A percentile compares a stretch with the other conserved stretches of the same genome.
Conservation (phyloP, 1,140 invertebrate species). For the Caenorhabditis tropicalis region DNA sequence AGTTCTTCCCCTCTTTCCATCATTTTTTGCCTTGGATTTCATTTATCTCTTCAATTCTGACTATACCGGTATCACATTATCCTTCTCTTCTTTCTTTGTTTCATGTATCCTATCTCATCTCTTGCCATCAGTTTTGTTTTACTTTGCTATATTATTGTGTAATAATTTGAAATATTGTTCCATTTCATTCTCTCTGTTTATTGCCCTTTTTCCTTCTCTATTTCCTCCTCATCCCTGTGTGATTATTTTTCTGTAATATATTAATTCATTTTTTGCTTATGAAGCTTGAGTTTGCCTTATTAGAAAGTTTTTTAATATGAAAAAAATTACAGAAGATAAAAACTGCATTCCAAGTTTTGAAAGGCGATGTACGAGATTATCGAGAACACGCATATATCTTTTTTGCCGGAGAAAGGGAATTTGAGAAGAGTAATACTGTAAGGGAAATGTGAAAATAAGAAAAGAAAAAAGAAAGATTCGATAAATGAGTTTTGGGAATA, state of each 20-base stretch:
- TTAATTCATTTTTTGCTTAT: background rate
- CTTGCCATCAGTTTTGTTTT: background rate
- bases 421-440: slow-evolving; percentile 81
- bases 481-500: too few species aligned
- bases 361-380: too few species aligned
- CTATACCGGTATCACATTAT: background rate
- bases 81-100: background rate
- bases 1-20: background rate
- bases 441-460: slow-evolving; percentile 87
- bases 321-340: too few species aligned
- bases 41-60: too few species aligned
- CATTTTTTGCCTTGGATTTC: background rate
- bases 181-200: background rate
- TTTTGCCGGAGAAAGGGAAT: too few species aligned
- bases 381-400: too few species aligned
- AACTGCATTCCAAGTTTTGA: too few species aligned
- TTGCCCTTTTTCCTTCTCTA: background rate
- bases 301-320: background rate
- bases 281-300: background rate
- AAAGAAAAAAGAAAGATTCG: too few species aligned
- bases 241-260: background rate
- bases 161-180: background rate
- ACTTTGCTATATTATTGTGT: background rate
- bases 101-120: background rate
- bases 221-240: background rate